Percentiles rank a stretch among this genome's conserved stretches.
These are phyloP conservation scores for Chloroceryle aenea DNA, from an alignment of 2,113 vertebrate genomes.

Conservation along the genomic window DNA sequence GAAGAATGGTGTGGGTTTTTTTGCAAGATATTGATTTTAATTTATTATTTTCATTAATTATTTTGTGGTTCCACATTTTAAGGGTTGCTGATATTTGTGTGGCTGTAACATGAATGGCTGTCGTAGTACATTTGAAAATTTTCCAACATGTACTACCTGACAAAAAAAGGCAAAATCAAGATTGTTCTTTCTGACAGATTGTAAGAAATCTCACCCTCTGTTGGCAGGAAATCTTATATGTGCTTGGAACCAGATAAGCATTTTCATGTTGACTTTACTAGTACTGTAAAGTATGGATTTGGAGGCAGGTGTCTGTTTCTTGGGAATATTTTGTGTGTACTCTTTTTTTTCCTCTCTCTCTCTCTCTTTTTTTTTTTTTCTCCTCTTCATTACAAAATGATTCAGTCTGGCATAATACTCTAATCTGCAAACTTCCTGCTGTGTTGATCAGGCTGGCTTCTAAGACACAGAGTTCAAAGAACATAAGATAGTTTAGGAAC, in stretches of 20 bases:
- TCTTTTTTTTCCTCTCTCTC: too few species aligned
- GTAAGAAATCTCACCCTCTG: not conserved
- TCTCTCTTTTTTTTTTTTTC: not conserved
- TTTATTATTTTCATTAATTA: not conserved
- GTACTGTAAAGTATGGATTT: slow-evolving; percentile 15
- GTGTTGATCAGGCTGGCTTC: slow-evolving; percentile 56
- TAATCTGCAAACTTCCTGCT: slow-evolving; percentile 69
- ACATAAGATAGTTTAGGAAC: slow-evolving; percentile 57
- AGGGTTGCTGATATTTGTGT: not conserved
- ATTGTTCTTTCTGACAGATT: not conserved
- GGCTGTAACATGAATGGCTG: not conserved
- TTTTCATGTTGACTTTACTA: not conserved
- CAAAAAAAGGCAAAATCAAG: not conserved
- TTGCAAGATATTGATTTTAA: not conserved
- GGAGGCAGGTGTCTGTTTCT: slow-evolving; percentile 40
- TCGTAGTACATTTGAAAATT: not conserved
- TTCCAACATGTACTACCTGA: not conserved
- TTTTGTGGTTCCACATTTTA: not conserved
- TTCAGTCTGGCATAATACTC: slow-evolving; percentile 59
- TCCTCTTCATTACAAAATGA: slow-evolving; percentile 15
- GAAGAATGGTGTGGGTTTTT: not conserved
- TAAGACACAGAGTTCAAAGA: slow-evolving; percentile 68
- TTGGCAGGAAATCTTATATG: not conserved
- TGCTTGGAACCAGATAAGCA: not conserved
- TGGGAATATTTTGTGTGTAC: slow-evolving; percentile 1